Conservation (phyloP, 1,140 invertebrate species). For the Halesus radiatus region DNA sequence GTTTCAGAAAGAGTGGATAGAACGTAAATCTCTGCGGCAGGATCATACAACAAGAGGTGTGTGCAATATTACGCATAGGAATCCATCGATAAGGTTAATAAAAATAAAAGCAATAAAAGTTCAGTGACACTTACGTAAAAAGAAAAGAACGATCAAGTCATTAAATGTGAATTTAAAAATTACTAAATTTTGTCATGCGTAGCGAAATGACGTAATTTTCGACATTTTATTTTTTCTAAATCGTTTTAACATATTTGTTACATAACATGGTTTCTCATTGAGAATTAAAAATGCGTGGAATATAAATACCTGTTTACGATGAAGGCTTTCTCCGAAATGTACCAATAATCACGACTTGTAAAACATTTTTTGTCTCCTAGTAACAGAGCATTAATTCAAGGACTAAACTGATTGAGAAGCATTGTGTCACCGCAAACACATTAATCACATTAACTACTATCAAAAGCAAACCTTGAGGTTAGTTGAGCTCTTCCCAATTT, state of each 20-base stretch:
- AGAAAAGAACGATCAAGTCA: no score
- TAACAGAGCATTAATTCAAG: slow-evolving; percentile 48
- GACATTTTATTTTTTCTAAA: slow-evolving; percentile 2
- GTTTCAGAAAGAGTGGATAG: no score
- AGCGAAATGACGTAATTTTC: no score
- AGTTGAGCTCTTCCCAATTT: slow-evolving; percentile 27
- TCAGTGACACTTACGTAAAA: no score
- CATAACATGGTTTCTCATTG: neutral
- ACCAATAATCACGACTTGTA: slow-evolving; percentile 22
- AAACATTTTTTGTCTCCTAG: slow-evolving; percentile 5
- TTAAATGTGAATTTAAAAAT: no score
- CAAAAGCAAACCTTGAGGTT: slow-evolving; percentile 19
- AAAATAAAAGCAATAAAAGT: no score
- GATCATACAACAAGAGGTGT: no score
- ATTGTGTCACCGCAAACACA: slow-evolving; percentile 42
- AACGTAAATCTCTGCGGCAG: no score
- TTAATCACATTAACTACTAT: slow-evolving; percentile 47
- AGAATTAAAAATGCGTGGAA: neutral
- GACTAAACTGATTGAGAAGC: slow-evolving; percentile 11
- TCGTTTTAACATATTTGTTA: neutral
- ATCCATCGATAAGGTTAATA: no score
- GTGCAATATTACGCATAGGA: no score
- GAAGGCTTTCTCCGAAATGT: neutral
- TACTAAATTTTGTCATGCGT: no score
- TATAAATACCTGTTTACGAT: slow-evolving; percentile 46